Conservation (phyloP, 2,888 invertebrate genomes). For the Byasa hedistus region DNA sequence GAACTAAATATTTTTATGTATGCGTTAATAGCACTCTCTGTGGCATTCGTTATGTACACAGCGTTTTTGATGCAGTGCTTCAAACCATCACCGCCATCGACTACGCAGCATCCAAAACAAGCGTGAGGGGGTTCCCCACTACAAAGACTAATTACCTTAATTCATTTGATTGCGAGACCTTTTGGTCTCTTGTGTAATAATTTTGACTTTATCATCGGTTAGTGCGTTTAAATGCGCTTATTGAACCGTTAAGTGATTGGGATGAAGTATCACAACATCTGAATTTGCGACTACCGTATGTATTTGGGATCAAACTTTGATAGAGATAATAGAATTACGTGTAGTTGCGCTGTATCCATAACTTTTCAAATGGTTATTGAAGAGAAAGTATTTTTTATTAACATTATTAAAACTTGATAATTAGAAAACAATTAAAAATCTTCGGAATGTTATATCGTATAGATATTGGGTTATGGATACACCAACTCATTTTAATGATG, state of each 20-base stretch:
- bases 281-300: constrained; percentile 44
- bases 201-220: constrained; percentile 17
- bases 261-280: constrained; percentile 5
- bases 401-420: neutral
- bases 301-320: constrained; percentile 71
- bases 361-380: constrained; percentile 13
- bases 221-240: constrained; percentile 9
- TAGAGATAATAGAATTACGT: constrained; percentile 34
- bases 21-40: constrained; percentile 90
- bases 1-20: constrained; percentile 97
- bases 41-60: constrained; percentile 93
- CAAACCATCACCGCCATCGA: constrained; percentile 84
- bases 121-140: constrained; percentile 67
- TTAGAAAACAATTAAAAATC: constrained; percentile 4
- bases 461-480: constrained; percentile 20
- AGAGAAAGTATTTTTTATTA: constrained; percentile 3
- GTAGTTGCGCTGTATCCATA: constrained; percentile 27
- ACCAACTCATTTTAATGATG: constrained; percentile 1
- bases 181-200: constrained; percentile 18
- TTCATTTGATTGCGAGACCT: constrained; percentile 15
- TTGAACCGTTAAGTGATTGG: constrained; percentile 11
- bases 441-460: constrained; percentile 15
- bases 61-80: constrained; percentile 95
- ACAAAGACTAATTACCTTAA: constrained; percentile 21
- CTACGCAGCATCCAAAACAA: constrained; percentile 83